phyloP scores from a whole-genome alignment of 2,113 vertebrate genomes.

The Microtus montanus region DNA sequence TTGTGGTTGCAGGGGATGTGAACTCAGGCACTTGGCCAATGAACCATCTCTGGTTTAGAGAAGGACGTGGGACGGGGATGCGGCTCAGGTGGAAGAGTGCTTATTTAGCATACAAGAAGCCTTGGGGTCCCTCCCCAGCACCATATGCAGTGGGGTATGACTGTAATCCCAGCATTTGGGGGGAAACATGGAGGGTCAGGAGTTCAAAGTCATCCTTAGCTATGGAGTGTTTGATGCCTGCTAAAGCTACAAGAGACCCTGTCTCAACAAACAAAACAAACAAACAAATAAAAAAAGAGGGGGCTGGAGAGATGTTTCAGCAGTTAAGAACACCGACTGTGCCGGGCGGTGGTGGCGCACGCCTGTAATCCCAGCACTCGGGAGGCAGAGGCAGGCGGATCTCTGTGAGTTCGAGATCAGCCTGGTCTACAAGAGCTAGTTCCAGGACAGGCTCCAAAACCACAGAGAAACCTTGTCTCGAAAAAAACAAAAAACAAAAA shows the following conservation, averaged over 20 bases:
- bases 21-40: neutral
- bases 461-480: no score
- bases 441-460: no score
- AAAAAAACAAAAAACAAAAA: no score
- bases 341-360: no score
- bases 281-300: no score
- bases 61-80: neutral
- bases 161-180: neutral
- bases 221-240: neutral
- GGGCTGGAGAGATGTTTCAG: neutral
- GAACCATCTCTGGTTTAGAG: neutral
- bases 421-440: no score
- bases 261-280: neutral
- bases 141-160: neutral
- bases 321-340: neutral
- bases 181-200: neutral
- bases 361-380: no score
- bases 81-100: neutral
- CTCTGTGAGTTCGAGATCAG: no score
- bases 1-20: neutral
- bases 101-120: neutral
- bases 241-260: neutral
- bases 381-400: no score
- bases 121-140: neutral
- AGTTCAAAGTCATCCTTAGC: neutral